Conservation (phyloP, 2,113 vertebrate species). For the Rhagologus leucostigma region DNA sequence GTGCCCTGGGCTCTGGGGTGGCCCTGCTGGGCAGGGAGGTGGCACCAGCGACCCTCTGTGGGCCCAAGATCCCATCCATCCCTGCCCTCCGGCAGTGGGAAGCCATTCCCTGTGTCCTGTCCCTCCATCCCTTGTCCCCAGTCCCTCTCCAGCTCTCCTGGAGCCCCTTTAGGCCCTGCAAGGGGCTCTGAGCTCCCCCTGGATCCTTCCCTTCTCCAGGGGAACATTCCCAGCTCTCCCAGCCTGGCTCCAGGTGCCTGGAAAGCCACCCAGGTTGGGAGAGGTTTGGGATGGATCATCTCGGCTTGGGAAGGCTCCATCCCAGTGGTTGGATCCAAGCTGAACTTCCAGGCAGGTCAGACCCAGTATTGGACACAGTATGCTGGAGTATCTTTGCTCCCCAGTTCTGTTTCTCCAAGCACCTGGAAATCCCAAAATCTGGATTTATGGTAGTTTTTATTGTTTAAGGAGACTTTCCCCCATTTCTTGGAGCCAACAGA, state of each 20-base stretch:
- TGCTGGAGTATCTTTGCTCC: neutral
- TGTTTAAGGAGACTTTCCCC: neutral
- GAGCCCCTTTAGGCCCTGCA: neutral
- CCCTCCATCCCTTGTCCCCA: neutral
- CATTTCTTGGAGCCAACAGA: neutral
- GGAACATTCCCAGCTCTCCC: neutral
- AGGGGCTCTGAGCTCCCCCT: neutral
- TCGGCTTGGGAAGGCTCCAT: neutral
- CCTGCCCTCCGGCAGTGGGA: neutral
- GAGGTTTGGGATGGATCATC: neutral
- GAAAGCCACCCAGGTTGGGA: rapidly evolving
- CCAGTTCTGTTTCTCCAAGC: rapidly evolving
- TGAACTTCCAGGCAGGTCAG: neutral
- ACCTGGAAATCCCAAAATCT: neutral
- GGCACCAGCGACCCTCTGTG: neutral
- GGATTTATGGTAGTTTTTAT: neutral
- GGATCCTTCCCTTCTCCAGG: neutral
- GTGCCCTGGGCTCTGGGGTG: neutral
- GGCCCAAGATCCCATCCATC: neutral
- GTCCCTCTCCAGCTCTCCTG: neutral
- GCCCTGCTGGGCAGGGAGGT: neutral
- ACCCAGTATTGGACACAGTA: rapidly evolving
- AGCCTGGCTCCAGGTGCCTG: neutral
- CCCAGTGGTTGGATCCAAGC: neutral
- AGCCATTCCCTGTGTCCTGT: neutral